Evolutionary conservation across 2,888 invertebrate species (phyloP), one percentile per base, ranked within the genome.

Genomic region (Lepidonotus clava): DNA sequence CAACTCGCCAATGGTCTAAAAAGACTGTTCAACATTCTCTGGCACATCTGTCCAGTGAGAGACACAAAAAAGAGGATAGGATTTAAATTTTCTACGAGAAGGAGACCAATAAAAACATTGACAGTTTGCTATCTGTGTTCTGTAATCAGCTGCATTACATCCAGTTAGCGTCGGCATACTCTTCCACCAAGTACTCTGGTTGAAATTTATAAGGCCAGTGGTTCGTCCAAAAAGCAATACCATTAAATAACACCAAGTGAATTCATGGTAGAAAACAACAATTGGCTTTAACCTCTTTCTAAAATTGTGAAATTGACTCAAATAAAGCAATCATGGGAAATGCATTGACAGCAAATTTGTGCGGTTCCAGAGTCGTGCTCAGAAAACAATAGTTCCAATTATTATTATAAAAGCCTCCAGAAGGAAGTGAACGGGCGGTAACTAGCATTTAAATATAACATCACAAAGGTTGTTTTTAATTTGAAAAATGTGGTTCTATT

Each of bases 381-480:
- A 14, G 41, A 38, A 41, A 41, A 38, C 77, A 77, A 77, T 77
- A 77, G 77, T 77, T 40, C 77, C 77, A 77, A 77, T 77, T 77
- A 77, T 41, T 40, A n/a, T 8, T 40, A 41, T 28, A 77, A 38
- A 77, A 4, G n/a, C 77, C 77, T 1, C 21, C 46, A 80, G 80
- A 40, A 80, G 51, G 46, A 80, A 80, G 51, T 46, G 41, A 32
- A 32, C 46, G 46, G 36, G n/a, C 6, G 28, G 80, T 46, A 80
- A 80, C 46, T 80, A 80, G 80, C 80, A 80, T 80, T 80, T 80
- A 80, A 80, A 80, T 80, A 80, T 80, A 46, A 80, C 80, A 46
- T 46, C 80, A 80, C 46, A 71, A 71, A 71, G 71, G 71, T 71
- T 38, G 71, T 71, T 71, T 71, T 71, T 71, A 38, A 38, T 71